Evolutionary conservation across 2,797 vertebrate species (phyloP).

Genomic region (Vultur gryphus): DNA sequence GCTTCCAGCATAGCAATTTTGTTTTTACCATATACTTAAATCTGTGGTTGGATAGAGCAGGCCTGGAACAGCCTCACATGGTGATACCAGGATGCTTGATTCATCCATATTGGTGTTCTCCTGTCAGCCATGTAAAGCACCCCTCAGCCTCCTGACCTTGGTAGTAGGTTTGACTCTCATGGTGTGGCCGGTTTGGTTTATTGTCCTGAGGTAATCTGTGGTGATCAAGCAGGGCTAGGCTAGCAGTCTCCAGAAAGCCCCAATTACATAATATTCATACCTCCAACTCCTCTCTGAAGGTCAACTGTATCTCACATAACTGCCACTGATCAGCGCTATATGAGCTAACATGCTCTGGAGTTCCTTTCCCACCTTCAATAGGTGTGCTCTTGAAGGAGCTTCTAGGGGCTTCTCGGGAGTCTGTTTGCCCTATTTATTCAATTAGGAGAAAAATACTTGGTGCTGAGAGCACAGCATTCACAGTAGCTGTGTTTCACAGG

Average conservation of each 20-base stretch:
- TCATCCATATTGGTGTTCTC: background rate
- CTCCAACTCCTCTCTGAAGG: background rate
- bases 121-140: background rate
- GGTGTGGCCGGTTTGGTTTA: background rate
- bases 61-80: background rate
- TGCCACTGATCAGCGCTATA: background rate
- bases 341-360: background rate
- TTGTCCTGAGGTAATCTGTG: background rate
- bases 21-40: background rate
- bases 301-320: background rate
- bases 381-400: rapidly evolving
- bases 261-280: no score
- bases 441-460: background rate
- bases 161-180: background rate
- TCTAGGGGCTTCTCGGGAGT: background rate
- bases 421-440: background rate
- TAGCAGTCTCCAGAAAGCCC: background rate
- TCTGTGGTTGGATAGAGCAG: background rate
- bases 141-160: background rate
- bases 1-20: background rate
- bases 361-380: background rate
- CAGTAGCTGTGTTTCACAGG: background rate
- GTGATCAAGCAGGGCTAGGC: background rate
- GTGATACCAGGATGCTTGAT: background rate
- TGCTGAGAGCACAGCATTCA: background rate